Evolutionary conservation across 2,797 vertebrate species (phyloP).

Genomic region (Trachurus trachurus): DNA sequence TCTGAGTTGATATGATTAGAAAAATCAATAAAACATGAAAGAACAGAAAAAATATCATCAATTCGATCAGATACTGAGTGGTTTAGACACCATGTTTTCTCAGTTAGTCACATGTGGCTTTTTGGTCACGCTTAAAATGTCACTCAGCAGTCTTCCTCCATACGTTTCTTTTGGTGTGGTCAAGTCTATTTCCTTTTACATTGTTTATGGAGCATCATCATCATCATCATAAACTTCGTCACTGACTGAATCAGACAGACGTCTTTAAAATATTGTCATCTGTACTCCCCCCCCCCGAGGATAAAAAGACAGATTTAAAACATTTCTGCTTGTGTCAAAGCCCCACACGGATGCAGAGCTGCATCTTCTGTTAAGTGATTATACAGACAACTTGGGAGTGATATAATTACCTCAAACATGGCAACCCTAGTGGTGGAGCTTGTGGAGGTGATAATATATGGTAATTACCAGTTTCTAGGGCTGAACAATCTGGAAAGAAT

Average conservation of each 20-base stretch:
- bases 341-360: conserved; percentile 56
- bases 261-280: conserved; percentile 23
- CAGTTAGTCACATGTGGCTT: too few species aligned
- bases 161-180: neutral
- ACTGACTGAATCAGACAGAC: neutral
- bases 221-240: too few species aligned
- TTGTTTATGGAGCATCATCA: too few species aligned
- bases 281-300: conserved; percentile 1
- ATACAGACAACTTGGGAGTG: conserved; percentile 82
- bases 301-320: conserved; percentile 28
- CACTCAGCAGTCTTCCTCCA: neutral
- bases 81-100: neutral
- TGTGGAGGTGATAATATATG: conserved; percentile 86
- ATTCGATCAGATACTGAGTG: neutral
- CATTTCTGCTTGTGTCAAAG: conserved; percentile 55
- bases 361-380: conserved; percentile 79
- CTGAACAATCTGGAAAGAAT: conserved; percentile 81
- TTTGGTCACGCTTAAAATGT: too few species aligned
- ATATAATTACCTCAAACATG: conserved; percentile 86
- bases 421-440: conserved; percentile 74
- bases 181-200: conserved; percentile 1
- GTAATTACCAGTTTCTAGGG: conserved; percentile 83
- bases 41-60: too few species aligned
- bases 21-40: too few species aligned
- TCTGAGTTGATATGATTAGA: too few species aligned